These are phyloP conservation scores for Lota lota DNA, from an alignment of 2,113 vertebrate species.

Conservation along the genomic window DNA sequence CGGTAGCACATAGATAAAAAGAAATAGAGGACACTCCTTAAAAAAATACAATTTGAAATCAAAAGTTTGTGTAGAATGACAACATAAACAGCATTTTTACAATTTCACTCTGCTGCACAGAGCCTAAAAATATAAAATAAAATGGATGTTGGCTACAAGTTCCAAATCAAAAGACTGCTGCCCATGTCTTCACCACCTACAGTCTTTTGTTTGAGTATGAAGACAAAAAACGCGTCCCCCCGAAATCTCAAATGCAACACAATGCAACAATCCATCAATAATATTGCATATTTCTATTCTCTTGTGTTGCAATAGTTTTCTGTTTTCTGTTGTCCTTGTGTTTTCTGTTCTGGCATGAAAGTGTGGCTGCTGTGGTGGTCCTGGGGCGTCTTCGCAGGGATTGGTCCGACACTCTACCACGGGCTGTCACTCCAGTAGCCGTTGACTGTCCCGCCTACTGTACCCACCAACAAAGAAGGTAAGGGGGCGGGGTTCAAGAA, in stretches of 20 bases:
- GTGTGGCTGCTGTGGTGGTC: neutral
- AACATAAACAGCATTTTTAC: too few species aligned
- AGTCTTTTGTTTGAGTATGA: too few species aligned
- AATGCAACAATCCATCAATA: conserved; percentile 33
- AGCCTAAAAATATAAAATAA: too few species aligned
- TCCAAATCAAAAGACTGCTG: too few species aligned
- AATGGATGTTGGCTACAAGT: too few species aligned
- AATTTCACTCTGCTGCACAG: too few species aligned
- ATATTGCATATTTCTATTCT: conserved; percentile 59
- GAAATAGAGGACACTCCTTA: too few species aligned
- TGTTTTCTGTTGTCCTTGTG: conserved; percentile 14
- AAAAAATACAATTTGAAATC: too few species aligned
- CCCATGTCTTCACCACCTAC: too few species aligned
- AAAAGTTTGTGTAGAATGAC: too few species aligned
- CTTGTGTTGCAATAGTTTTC: conserved; percentile 39
- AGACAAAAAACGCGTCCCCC: neutral
- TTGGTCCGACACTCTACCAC: conserved; percentile 64
- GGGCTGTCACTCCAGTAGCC: conserved; percentile 80
- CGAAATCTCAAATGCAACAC: conserved; percentile 23
- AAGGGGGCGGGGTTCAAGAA: conserved; percentile 57
- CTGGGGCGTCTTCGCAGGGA: conserved; percentile 21
- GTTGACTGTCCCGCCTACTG: conserved; percentile 72
- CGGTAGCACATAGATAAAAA: too few species aligned
- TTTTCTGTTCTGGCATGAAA: neutral
- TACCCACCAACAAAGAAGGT: conserved; percentile 15